Base-by-base conservation (phyloP, 2,888 invertebrate species). In the Pycnomerus fuliginosus region DNA sequence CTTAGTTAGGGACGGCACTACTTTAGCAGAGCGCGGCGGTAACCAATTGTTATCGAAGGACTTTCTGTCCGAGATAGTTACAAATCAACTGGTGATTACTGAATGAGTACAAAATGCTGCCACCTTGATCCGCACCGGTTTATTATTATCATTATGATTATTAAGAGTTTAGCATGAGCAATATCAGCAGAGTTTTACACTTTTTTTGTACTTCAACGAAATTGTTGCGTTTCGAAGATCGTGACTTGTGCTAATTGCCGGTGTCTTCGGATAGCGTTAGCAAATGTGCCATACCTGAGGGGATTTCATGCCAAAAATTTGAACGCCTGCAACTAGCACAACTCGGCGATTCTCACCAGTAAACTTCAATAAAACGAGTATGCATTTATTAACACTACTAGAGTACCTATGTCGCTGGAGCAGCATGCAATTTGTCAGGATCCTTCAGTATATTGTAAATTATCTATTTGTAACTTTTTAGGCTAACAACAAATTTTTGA, bases 391-490 rank as follows among this genome's bases (percentile, higher is more conserved):
- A 25, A 54, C 61, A 69, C 71, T 72, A 72, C 72, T 72, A 71
- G 70, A 71, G 72, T 72, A 72, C 72, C 72, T 72, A 60, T 64
- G 56, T 61, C 61, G 67, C 64, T 65, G 68, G 66, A 58, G 61
- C 60, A 64, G 65, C 64, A 61, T 64, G 65, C 59, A 61, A 64
- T 58, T 56, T 56, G 65, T 61, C 58, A 58, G 60, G 61, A 61
- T 65, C 62, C 59, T 68, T 67, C 65, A 63, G 60, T 66, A 65
- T 63, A 64, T 53, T 67, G 60, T 67, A 67, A 65, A 64, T 65
- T 67, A 65, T 65, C 68, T 70, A 70, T 69, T 67, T 69, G 67
- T 71, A 69, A 63, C 64, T 64, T n/a, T n/a, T 66, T 71, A 70
- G 67, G 64, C 64, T 68, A 68, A 63, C 58, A 61, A 55, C 43